These are phyloP conservation scores for Apotomis capreana DNA, from an alignment of 2,888 invertebrate genomes.

Conservation along the genomic window DNA sequence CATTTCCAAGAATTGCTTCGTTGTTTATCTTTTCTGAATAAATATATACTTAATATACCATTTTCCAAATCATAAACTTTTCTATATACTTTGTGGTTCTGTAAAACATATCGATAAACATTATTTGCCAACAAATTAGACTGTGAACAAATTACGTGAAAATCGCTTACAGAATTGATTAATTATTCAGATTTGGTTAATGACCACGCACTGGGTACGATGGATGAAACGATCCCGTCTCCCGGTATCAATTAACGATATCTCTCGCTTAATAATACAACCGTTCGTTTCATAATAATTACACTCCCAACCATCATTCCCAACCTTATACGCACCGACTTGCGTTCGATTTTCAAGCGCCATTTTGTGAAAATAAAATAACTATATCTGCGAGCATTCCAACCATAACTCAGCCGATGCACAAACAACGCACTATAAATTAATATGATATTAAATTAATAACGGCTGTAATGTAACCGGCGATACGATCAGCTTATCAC, in stretches of 20 bases:
- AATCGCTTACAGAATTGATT: slow-evolving; percentile 59
- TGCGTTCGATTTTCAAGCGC: not conserved
- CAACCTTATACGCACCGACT: not conserved
- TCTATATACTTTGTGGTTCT: no score
- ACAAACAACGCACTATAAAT: slow-evolving; percentile 49
- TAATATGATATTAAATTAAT: slow-evolving; percentile 21
- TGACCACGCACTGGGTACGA: slow-evolving; percentile 47
- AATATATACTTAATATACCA: no score
- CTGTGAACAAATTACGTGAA: slow-evolving; percentile 23
- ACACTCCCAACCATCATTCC: not conserved
- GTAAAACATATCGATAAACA: not conserved
- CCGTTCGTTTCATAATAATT: not conserved
- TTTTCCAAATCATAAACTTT: no score
- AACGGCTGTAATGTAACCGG: not conserved
- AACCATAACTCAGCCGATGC: slow-evolving; percentile 60
- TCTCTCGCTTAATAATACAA: not conserved
- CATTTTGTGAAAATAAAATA: not conserved
- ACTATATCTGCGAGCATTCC: slow-evolving; percentile 56
- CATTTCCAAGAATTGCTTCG: no score
- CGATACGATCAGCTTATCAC: slow-evolving; percentile 10
- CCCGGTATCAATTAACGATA: slow-evolving; percentile 67
- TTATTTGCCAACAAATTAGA: slow-evolving; percentile 7
- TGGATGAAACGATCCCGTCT: slow-evolving; percentile 55
- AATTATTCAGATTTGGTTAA: slow-evolving; percentile 66
- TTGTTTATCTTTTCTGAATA: no score